A percentile compares a stretch with the other conserved stretches of the same genome.
Conservation (phyloP, 1,140 invertebrate species). For the Bombus ignitus region DNA sequence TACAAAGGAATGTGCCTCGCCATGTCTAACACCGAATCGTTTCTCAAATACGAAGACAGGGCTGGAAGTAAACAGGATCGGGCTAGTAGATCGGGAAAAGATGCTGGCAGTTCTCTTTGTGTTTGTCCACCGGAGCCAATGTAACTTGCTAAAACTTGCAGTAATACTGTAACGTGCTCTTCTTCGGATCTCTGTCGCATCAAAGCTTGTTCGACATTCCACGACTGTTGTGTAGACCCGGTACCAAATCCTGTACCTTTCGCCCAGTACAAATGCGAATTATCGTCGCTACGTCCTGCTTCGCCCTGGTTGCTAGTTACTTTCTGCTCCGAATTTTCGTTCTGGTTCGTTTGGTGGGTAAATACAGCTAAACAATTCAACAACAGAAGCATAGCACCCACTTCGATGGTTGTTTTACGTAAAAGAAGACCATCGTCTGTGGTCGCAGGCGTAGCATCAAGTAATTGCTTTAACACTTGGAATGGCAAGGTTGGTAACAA, state of each 20-base stretch:
- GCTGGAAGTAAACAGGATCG: conserved; percentile 93
- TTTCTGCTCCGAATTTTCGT: conserved; percentile 63
- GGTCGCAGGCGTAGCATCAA: conserved; percentile 90
- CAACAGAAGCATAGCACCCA: conserved; percentile 92
- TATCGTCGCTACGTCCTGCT: conserved; percentile 85
- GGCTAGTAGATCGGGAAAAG: conserved; percentile 90
- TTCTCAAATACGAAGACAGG: conserved; percentile 94
- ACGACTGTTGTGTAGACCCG: conserved; percentile 96
- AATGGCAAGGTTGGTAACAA: conserved; percentile 94
- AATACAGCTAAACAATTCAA: conserved; percentile 94
- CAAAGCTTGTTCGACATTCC: conserved; percentile 97
- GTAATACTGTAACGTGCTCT: conserved; percentile 93
- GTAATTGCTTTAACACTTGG: conserved; percentile 90
- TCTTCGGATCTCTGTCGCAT: conserved; percentile 94
- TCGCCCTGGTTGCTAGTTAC: conserved; percentile 39
- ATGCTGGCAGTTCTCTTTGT: conserved; percentile 84
- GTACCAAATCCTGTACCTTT: conserved; percentile 98
- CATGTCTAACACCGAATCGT: conserved; percentile 98
- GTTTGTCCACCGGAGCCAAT: conserved; percentile 89
- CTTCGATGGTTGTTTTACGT: conserved; percentile 90
- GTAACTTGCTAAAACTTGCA: conserved; percentile 92
- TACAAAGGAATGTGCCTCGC: conserved; percentile 96
- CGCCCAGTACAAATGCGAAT: conserved; percentile 96
- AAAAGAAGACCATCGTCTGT: conserved; percentile 91
- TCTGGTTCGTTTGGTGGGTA: conserved; percentile 89